A percentile compares a stretch with the other conserved stretches of the same genome.
phyloP scores from a whole-genome alignment of 2,113 vertebrate genomes.

The Crotalus tigris region DNA sequence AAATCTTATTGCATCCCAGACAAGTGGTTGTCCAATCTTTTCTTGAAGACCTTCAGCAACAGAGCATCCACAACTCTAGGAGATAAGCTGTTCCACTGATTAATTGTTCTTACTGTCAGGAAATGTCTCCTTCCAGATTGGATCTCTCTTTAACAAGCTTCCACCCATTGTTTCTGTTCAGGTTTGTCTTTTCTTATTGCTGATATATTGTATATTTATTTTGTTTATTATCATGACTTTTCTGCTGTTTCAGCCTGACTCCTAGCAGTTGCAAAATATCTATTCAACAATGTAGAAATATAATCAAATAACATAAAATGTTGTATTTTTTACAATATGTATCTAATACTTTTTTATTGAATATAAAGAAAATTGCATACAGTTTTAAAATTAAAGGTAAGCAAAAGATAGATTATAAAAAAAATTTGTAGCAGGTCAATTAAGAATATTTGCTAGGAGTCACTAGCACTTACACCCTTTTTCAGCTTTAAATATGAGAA shows the following conservation, averaged over 20 bases:
- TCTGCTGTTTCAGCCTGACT: background rate
- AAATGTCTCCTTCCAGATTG: background rate
- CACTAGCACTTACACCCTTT: background rate
- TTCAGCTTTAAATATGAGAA: background rate
- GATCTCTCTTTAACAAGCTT: background rate
- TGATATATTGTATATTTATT: background rate
- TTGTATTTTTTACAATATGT: background rate
- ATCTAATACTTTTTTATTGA: background rate
- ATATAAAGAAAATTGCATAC: background rate
- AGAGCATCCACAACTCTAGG: background rate
- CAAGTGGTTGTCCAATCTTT: background rate
- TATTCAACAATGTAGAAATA: background rate
- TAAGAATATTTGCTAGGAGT: background rate
- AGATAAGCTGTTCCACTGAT: background rate
- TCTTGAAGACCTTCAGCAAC: background rate
- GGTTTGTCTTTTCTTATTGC: background rate
- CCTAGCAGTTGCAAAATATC: background rate
- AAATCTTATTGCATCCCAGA: background rate
- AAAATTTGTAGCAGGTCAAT: background rate
- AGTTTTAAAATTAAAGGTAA: background rate
- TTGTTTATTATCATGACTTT: background rate
- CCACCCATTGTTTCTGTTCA: background rate
- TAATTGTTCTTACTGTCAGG: background rate
- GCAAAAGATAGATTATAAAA: background rate
- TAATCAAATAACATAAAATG: background rate